phyloP scores from a whole-genome alignment of 2,113 vertebrate genomes.

The Pseudorhombus dupliciocellatus region DNA sequence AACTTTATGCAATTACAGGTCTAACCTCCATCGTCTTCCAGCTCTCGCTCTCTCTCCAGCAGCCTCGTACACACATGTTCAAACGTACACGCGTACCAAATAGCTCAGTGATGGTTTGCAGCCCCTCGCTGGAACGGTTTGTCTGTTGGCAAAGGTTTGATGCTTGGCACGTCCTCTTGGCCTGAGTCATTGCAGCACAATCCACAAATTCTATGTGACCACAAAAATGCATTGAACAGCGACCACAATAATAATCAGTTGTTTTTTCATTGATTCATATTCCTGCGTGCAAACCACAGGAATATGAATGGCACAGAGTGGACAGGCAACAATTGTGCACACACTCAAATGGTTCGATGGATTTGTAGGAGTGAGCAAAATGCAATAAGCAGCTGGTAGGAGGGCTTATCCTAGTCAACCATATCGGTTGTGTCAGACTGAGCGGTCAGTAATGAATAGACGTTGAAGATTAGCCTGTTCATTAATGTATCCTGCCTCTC shows the following conservation, averaged over 20 bases:
- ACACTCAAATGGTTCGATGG: not conserved
- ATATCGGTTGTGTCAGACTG: constrained; percentile 35
- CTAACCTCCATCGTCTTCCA: too few species aligned
- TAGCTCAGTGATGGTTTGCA: not conserved
- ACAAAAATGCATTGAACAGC: constrained; percentile 6
- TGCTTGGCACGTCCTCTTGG: constrained; percentile 6
- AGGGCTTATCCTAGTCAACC: constrained; percentile 21
- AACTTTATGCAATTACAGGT: too few species aligned
- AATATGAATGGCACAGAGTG: too few species aligned
- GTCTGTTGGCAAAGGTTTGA: constrained; percentile 2
- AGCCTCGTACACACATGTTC: too few species aligned
- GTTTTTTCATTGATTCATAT: constrained; percentile 13
- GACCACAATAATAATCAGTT: constrained; percentile 8
- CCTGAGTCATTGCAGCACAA: not conserved
- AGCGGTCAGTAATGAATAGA: constrained; percentile 39
- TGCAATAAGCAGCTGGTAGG: not conserved
- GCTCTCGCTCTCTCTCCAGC: too few species aligned
- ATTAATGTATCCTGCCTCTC: constrained; percentile 48
- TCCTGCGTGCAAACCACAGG: constrained; percentile 13
- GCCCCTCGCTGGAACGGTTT: constrained; percentile 6
- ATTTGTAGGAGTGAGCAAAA: not conserved
- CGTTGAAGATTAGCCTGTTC: constrained; percentile 47
- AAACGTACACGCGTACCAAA: too few species aligned
- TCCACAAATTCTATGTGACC: constrained; percentile 8
- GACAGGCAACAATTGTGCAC: not conserved